Conservation (phyloP, 2,113 vertebrate species). For the Stomatorhinus ivindoensis region DNA sequence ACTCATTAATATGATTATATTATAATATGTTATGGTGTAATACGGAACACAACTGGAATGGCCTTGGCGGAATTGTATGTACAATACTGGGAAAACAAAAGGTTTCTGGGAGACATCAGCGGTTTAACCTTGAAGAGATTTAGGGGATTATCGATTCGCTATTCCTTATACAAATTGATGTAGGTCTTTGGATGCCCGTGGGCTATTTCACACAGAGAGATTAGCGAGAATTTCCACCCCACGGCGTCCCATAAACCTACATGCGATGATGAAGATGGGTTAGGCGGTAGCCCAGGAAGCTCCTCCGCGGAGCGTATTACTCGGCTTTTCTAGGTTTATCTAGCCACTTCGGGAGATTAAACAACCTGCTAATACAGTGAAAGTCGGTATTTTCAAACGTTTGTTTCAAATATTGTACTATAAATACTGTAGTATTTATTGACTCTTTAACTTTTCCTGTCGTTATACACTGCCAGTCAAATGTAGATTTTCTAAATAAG, state of each 20-base stretch:
- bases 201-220: constrained; percentile 40
- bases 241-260: constrained; percentile 27
- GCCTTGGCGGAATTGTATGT: not conserved
- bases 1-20: not conserved
- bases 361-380: not conserved
- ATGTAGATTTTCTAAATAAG: too few species aligned
- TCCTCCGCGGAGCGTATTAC: not conserved
- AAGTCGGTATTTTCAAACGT: not conserved
- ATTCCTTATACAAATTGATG: constrained; percentile 53
- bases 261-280: not conserved
- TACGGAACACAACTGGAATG: not conserved
- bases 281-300: not conserved
- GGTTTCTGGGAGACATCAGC: not conserved
- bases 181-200: constrained; percentile 44
- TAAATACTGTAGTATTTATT: too few species aligned
- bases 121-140: constrained; percentile 25
- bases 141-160: constrained; percentile 41
- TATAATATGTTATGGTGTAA: not conserved
- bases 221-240: constrained; percentile 37
- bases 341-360: not conserved
- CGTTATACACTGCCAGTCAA: not conserved
- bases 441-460: not conserved
- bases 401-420: too few species aligned
- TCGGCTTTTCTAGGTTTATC: not conserved
- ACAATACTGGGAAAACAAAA: constrained; percentile 12